Conservation (phyloP, 2,888 invertebrate species). For the Carcina quercana region DNA sequence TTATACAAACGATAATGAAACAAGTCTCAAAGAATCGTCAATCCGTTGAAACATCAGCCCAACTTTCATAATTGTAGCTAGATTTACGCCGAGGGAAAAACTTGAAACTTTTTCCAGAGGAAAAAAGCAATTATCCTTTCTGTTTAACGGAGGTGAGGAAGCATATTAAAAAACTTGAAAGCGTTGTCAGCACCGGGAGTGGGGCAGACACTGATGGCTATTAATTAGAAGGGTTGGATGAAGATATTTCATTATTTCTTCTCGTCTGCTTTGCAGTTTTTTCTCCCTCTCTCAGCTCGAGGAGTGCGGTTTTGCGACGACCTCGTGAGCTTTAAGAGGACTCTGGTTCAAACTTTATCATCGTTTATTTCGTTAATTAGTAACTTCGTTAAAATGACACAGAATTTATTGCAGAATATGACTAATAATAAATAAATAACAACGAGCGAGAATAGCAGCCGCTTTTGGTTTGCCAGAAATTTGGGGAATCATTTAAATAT, state of each 20-base stretch:
- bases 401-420: no score
- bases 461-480: no score
- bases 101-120: conserved; percentile 46
- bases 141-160: conserved; percentile 68
- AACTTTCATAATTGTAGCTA: conserved; percentile 54
- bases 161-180: conserved; percentile 73
- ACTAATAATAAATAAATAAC: no score
- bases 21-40: no score
- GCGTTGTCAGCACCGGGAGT: conserved; percentile 54
- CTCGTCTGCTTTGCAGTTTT: conserved; percentile 29
- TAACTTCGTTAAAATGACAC: no score
- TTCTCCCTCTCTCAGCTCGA: conserved; percentile 21
- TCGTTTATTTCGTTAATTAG: no score
- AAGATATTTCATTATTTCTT: conserved; percentile 69
- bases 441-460: no score
- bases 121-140: conserved; percentile 69
- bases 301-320: conserved; percentile 16
- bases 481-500: no score
- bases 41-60: conserved; percentile 31
- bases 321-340: conserved; percentile 5
- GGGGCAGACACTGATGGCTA: conserved; percentile 71
- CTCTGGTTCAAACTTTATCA: no score
- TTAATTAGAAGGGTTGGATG: conserved; percentile 73
- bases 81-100: conserved; percentile 42
- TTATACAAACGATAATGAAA: no score